Evolutionary conservation across 1,140 invertebrate species (phyloP), one percentile per base, ranked within the genome.

Genomic region (Bombus pyrosoma): DNA sequence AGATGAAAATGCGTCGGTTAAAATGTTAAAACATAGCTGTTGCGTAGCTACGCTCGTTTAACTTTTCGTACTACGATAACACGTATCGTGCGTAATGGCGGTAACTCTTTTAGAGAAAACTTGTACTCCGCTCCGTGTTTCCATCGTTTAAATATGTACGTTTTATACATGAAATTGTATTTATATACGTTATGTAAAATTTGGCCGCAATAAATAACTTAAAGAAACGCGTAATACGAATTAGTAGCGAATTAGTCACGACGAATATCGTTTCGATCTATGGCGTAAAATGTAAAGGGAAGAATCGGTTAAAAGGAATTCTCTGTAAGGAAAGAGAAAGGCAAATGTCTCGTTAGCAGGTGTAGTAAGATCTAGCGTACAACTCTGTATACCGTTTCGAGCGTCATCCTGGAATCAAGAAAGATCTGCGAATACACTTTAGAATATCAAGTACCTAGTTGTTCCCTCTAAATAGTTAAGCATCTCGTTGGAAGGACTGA

Each of bases 151-250:
- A 43, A 6, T 4, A 32, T 69, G 41, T 62, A n/a, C 10, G 12
- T 43, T 71, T 22, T 37, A 18, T 47, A 69, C 3, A 15, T 18
- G 34, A 66, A 37, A 32, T n/a, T 71, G 76, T 84, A 83, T 78
- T 77, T 83, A 32, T 83, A 22, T 78, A 83, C n/a, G 47, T 69
- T 69, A 47, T 28, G n/a, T 28, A 34, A 84, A 71, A 13, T 37
- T 79, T 71, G 18, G 13, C 39, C 28, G 47, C 47, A 84, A 84
- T 84, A 84, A 84, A 84, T 22, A 39, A 28, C n/a, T 28, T 37
- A 18, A 78, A 32, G 39, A 37, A 77, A 25, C 37, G 43, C 59
- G 53, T 34, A 37, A 53, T 25, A 41, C n/a, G 47, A 53, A 53
- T 53, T 22, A 53, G 32, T 64, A 34, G 43, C 53, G 32, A 57